Conservation (phyloP, 2,797 vertebrate genomes). For the Lophius americanus region DNA sequence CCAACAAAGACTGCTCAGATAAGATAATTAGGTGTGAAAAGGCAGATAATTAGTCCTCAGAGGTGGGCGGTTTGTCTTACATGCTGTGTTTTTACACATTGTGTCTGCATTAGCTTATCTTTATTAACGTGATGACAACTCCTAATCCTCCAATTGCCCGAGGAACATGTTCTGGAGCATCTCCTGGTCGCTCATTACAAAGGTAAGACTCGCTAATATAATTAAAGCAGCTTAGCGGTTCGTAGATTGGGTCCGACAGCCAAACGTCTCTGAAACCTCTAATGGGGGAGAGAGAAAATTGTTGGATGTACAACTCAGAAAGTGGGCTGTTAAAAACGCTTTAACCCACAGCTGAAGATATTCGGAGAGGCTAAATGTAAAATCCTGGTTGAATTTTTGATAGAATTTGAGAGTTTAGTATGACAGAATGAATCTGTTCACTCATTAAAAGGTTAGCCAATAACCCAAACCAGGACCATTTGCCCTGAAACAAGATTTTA, state of each 20-base stretch:
- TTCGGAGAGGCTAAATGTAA: too few relatives aligned
- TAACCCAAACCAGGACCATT: too few relatives aligned
- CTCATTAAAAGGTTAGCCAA: too few relatives aligned
- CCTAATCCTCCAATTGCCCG: slow-evolving; percentile 67
- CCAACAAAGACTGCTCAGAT: slow-evolving; percentile 35
- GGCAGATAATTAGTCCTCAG: slow-evolving; percentile 45
- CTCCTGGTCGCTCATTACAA: slow-evolving; percentile 54
- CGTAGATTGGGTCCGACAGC: slow-evolving; percentile 22
- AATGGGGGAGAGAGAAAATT: too few relatives aligned
- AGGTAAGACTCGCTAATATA: slow-evolving; percentile 57
- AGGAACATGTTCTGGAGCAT: slow-evolving; percentile 63
- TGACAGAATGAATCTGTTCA: too few relatives aligned
- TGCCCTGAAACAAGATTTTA: too few relatives aligned
- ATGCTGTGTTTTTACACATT: slow-evolving; percentile 48
- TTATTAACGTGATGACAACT: slow-evolving; percentile 72
- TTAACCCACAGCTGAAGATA: too few relatives aligned
- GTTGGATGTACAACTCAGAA: too few relatives aligned
- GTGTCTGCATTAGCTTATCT: slow-evolving; percentile 69
- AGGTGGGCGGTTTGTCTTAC: slow-evolving; percentile 50
- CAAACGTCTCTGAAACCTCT: not conserved
- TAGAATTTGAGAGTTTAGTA: too few relatives aligned
- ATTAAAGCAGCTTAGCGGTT: slow-evolving; percentile 55
- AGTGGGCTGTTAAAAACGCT: too few relatives aligned
- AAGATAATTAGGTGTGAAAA: slow-evolving; percentile 54
- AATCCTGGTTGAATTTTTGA: too few relatives aligned